Base-by-base conservation (phyloP, 2,113 vertebrate species). In the Ellobius talpinus region DNA sequence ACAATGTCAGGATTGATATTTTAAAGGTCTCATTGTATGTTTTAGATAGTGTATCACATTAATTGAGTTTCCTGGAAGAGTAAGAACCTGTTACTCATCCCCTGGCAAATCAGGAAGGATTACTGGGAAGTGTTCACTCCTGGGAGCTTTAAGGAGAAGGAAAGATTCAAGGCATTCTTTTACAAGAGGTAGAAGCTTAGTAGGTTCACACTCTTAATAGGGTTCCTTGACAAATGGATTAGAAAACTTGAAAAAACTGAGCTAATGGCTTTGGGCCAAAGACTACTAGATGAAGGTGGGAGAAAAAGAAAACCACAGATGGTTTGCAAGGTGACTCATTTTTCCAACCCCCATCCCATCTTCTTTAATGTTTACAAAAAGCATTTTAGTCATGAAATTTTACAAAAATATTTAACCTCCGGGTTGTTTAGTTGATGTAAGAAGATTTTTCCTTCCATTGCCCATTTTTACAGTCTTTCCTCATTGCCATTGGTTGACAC, bases 271-370 rank as follows among this genome's bases (percentile, higher is more conserved):
- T n/a, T 91, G 89, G 81, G 68, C 77, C 90, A 87, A 82, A 76
- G 77, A 82, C 6, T 47, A 84, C 76, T 45, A 76, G 85, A 42
- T 13, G 45, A 81, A 92, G 92, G 88, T 88, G 61, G 23, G 52
- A 78, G 84, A 86, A 94, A 86, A 90, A 90, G 72, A 94, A 89
- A 92, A 84, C 61, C 36, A 89, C 93, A 97, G 95, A 92, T 94
- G 94, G 72, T 36, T 77, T 90, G 77, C 8, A 78, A 14, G 17
- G 61, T 91, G 95, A 93, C 91, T 97, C 91, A 95, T 93, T 24
- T 95, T 86, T 92, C 94, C 85, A 76, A 31, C 63, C 26, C 14
- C 14, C 45, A 55, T 39, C 52, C 10, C 39, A 82, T 65, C 42
- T 73, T 26, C 33, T 93, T 87, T 61, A 61, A 14, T 55, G 72